Conservation (phyloP, 2,113 vertebrate species). For the Choloepus hoffmanni region DNA sequence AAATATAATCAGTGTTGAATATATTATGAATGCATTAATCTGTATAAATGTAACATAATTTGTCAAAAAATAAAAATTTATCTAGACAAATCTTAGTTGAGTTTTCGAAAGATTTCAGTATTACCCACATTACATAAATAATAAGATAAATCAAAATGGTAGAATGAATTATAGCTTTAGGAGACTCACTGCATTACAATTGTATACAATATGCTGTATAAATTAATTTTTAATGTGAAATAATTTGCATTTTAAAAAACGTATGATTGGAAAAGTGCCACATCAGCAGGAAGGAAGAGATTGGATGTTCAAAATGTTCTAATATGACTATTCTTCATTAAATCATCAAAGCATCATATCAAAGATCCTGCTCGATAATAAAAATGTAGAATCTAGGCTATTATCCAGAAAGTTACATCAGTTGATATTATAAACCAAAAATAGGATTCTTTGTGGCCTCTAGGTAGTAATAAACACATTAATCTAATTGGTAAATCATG, state of each 20-base stretch:
- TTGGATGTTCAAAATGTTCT: not conserved
- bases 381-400: not conserved
- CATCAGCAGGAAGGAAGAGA: not conserved
- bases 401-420: not conserved
- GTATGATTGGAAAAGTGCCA: not conserved
- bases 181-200: slow-evolving; percentile 13
- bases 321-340: not conserved
- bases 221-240: slow-evolving; percentile 42
- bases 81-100: slow-evolving; percentile 15
- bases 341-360: not conserved
- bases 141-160: slow-evolving; percentile 36
- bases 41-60: not conserved
- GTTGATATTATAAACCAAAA: not conserved
- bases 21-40: not conserved
- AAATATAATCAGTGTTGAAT: not conserved
- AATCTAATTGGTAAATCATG: not conserved
- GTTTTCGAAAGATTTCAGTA: slow-evolving; percentile 14
- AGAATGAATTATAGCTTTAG: not conserved
- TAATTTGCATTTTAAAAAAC: slow-evolving; percentile 26
- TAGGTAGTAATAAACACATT: not conserved
- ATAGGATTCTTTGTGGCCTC: not conserved
- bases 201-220: not conserved
- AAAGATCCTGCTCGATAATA: not conserved
- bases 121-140: slow-evolving; percentile 11
- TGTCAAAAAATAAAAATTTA: slow-evolving; percentile 25